Conservation (phyloP, 1,140 invertebrate genomes). For the Coptotermes formosanus region DNA sequence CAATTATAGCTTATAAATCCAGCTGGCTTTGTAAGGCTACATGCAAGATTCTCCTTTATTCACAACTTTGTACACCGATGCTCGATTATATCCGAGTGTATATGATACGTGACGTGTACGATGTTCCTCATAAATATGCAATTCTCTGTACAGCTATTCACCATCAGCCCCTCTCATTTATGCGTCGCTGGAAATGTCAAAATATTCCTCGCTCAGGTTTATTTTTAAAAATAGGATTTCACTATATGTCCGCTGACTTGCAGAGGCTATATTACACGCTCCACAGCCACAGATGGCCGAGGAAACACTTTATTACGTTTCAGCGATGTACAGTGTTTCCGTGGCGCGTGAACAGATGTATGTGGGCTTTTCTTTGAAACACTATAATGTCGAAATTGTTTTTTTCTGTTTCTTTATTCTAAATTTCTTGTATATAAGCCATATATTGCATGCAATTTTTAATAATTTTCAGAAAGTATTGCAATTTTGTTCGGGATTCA, state of each 20-base stretch:
- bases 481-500: too few species aligned
- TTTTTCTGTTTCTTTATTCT: too few species aligned
- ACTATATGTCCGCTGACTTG: background rate
- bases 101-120: background rate
- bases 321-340: too few species aligned
- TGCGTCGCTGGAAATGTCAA: background rate
- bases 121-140: background rate
- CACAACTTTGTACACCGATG: background rate
- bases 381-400: too few species aligned
- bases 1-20: too few species aligned
- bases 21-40: background rate
- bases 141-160: too few species aligned
- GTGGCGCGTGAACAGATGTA: too few species aligned
- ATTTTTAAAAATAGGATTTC: background rate
- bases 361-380: too few species aligned
- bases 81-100: background rate
- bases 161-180: background rate
- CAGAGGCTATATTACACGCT: background rate
- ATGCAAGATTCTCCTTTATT: background rate
- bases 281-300: background rate
- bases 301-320: background rate
- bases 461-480: too few species aligned
- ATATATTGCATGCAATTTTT: too few species aligned
- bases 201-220: background rate
- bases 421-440: too few species aligned